These are phyloP conservation scores for Nyctibius bracteatus DNA, from an alignment of 2,113 vertebrate species.

Conservation along the genomic window DNA sequence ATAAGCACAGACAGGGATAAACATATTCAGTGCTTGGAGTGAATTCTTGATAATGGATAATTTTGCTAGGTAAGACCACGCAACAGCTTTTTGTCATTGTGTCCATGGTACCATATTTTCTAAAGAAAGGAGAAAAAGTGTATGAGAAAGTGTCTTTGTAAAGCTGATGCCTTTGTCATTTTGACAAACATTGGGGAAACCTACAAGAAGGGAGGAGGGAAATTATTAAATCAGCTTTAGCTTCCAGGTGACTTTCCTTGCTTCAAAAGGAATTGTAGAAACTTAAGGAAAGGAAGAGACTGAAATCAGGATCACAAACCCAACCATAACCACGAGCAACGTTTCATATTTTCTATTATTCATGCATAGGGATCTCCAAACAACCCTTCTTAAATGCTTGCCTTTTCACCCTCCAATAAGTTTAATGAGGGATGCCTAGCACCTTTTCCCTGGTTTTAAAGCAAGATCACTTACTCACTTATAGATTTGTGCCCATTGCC, in stretches of 20 bases:
- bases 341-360: not conserved
- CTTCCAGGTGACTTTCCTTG: not conserved
- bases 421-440: not conserved
- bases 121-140: not conserved
- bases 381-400: not conserved
- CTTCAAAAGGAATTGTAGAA: not conserved
- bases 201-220: not conserved
- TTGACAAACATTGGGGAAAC: not conserved
- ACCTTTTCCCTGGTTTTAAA: not conserved
- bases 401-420: not conserved
- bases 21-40: not conserved
- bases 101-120: not conserved
- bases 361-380: not conserved
- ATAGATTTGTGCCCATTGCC: not conserved
- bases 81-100: fast-evolving
- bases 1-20: not conserved
- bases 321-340: fast-evolving
- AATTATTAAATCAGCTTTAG: not conserved
- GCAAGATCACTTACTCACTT: not conserved
- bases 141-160: not conserved
- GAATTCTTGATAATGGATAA: not conserved
- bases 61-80: not conserved
- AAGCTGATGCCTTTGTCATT: not conserved
- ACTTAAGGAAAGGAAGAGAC: not conserved
- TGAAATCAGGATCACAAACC: not conserved